phyloP scores from a whole-genome alignment of 30 jellyfish, hydroid and myxozoan genomes.

The Pseudorhiza aurosa region DNA sequence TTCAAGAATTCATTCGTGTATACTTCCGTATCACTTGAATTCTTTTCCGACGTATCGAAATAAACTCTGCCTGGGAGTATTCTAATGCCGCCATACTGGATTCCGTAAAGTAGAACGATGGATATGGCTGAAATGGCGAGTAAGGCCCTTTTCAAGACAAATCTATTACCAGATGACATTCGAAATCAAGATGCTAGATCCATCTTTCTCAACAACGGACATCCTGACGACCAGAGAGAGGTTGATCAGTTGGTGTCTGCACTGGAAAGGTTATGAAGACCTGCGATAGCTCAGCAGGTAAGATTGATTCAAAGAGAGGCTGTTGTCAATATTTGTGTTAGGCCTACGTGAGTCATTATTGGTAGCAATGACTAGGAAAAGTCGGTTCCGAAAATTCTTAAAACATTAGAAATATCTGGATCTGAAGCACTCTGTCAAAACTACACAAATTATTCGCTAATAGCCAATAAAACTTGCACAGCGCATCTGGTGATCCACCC shows the following conservation, averaged over 20 bases:
- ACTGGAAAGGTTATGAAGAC: neutral
- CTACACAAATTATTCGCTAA: too few species aligned
- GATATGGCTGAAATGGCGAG: neutral
- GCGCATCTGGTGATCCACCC: too few species aligned
- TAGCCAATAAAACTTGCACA: too few species aligned
- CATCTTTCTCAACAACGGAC: too few species aligned
- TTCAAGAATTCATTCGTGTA: conserved; percentile 1
- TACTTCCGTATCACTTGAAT: neutral
- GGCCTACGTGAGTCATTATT: too few species aligned
- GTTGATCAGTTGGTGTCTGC: neutral
- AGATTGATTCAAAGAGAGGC: neutral
- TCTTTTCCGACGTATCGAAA: neutral
- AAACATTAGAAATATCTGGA: too few species aligned
- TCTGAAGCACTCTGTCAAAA: too few species aligned
- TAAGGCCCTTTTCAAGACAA: neutral
- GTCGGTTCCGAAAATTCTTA: too few species aligned
- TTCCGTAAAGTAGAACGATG: neutral
- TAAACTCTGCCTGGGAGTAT: neutral
- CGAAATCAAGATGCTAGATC: too few species aligned
- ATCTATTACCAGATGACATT: neutral
- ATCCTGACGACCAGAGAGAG: neutral
- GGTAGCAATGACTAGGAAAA: too few species aligned
- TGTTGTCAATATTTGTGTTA: neutral
- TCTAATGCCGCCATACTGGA: conserved; percentile 1
- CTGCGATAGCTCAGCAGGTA: neutral